These are phyloP conservation scores for Vimba vimba DNA, from an alignment of 2,113 vertebrate genomes.

Conservation along the genomic window DNA sequence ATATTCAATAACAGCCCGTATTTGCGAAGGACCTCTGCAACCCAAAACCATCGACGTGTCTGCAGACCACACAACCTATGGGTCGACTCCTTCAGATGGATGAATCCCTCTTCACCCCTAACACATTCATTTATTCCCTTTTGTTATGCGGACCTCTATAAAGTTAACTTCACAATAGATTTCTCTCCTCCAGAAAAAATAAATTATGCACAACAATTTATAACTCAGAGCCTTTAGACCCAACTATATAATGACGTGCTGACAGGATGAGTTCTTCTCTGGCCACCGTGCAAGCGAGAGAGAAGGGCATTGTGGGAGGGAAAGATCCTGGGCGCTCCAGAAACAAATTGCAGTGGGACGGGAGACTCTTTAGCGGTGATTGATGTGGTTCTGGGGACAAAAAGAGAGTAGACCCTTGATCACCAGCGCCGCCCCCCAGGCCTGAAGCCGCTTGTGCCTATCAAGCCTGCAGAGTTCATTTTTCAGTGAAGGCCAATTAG, in stretches of 20 bases:
- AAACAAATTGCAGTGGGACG: constrained; percentile 63
- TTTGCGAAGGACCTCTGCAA: constrained; percentile 11
- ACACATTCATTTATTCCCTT: constrained; percentile 46
- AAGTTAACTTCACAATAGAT: constrained; percentile 60
- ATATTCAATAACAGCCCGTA: constrained; percentile 23
- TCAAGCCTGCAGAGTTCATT: constrained; percentile 74
- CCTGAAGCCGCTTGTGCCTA: constrained; percentile 63
- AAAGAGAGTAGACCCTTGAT: constrained; percentile 55
- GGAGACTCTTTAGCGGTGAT: constrained; percentile 62
- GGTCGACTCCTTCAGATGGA: constrained; percentile 36
- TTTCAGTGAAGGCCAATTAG: constrained; percentile 79
- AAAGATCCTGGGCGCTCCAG: constrained; percentile 32
- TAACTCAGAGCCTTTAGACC: constrained; percentile 59
- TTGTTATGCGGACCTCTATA: constrained; percentile 51
- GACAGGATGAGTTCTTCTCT: constrained; percentile 58
- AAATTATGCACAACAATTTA: constrained; percentile 63
- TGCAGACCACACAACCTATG: not conserved
- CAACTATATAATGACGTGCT: constrained; percentile 50
- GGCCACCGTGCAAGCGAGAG: constrained; percentile 29
- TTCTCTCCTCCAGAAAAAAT: constrained; percentile 62
- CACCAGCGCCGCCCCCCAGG: constrained; percentile 45
- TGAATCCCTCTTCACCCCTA: constrained; percentile 31
- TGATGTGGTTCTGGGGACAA: constrained; percentile 61
- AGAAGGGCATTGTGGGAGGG: constrained; percentile 46
- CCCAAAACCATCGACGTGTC: constrained; percentile 13